phyloP scores from a whole-genome alignment of 2,113 vertebrate genomes.

The Hypocryptadius cinnamomeus region DNA sequence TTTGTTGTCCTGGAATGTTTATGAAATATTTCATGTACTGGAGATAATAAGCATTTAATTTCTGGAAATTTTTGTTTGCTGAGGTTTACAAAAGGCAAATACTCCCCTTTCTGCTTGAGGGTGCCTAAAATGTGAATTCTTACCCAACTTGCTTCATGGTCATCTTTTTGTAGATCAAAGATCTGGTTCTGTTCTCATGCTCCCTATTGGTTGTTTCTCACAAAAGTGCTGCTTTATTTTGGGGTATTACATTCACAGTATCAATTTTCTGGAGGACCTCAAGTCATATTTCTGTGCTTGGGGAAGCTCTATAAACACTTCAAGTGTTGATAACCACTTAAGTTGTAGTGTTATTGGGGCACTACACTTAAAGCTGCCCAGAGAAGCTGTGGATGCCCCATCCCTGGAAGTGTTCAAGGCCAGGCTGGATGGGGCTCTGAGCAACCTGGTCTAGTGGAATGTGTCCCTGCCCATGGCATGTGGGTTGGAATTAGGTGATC shows the following conservation, averaged over 20 bases:
- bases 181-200: background rate
- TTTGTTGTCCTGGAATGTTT: background rate
- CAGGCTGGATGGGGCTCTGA: background rate
- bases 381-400: background rate
- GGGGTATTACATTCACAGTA: background rate
- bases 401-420: background rate
- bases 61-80: background rate
- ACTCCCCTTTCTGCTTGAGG: background rate
- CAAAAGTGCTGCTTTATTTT: background rate
- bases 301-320: background rate
- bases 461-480: rapidly evolving
- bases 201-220: background rate
- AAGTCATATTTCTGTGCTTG: background rate
- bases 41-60: background rate
- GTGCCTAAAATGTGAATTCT: background rate
- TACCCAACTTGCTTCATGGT: background rate
- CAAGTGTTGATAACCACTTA: background rate
- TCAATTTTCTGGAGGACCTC: background rate
- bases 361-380: too few relatives aligned
- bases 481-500: rapidly evolving
- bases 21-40: background rate
- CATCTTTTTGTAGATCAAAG: background rate
- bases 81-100: background rate
- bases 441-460: background rate
- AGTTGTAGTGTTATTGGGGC: background rate